Evolutionary conservation across 2,113 vertebrate species (phyloP).

Genomic region (Hemicordylus capensis): DNA sequence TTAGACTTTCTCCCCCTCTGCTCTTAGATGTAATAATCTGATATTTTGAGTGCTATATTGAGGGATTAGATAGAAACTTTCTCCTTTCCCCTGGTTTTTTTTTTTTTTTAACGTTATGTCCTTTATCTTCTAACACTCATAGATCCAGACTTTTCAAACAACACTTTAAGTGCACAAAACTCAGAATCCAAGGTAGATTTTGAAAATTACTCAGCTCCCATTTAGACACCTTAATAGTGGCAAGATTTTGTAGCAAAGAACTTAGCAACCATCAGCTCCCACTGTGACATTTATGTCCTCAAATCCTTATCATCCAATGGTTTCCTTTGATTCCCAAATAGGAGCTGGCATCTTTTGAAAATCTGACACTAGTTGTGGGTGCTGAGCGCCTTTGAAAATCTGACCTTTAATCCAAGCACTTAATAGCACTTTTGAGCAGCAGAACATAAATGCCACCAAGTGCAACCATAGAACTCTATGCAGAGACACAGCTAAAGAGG

Average conservation of each 20-base stretch:
- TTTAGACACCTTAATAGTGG: conserved; percentile 5
- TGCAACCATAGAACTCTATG: background rate
- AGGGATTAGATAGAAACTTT: background rate
- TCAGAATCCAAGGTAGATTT: conserved; percentile 12
- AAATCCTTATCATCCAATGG: background rate
- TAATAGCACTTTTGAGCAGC: background rate
- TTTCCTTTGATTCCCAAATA: background rate
- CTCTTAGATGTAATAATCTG: background rate
- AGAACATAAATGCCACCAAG: conserved; percentile 6
- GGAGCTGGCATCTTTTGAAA: background rate
- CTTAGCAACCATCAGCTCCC: conserved; percentile 5
- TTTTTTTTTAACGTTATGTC: background rate
- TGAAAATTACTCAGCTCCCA: background rate
- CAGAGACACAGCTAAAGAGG: background rate
- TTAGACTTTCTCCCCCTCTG: conserved; percentile 8
- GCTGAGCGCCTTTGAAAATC: background rate
- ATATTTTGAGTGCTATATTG: conserved; percentile 10
- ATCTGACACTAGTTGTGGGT: background rate
- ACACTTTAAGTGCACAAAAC: conserved; percentile 20
- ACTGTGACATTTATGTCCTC: background rate
- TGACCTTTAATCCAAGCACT: background rate
- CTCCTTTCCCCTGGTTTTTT: background rate
- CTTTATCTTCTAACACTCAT: conserved; percentile 8
- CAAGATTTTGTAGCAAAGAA: conserved; percentile 13
- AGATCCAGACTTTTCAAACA: conserved; percentile 21